These are phyloP conservation scores for Drosophila equinoxialis DNA, from an alignment of 1,140 invertebrate species.

Conservation along the genomic window DNA sequence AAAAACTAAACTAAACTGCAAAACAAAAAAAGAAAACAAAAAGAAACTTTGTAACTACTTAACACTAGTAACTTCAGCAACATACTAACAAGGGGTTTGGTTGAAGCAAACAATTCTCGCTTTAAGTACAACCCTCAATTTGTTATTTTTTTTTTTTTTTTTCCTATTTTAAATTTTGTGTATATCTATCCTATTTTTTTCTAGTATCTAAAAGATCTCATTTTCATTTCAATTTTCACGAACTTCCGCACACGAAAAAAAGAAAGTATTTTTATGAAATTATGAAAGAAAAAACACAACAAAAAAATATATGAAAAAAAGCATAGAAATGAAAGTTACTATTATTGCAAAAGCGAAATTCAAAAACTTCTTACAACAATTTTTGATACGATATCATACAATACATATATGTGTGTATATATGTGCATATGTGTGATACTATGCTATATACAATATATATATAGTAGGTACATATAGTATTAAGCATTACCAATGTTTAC, in stretches of 20 bases:
- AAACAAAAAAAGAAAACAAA: not conserved
- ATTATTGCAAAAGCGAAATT: constrained; percentile 41
- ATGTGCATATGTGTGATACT: constrained; percentile 36
- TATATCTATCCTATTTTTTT: constrained; percentile 29
- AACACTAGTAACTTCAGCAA: not conserved
- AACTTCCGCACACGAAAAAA: constrained; percentile 65
- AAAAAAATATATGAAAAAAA: constrained; percentile 33
- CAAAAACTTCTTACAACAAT: constrained; percentile 10
- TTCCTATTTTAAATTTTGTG: constrained; percentile 25
- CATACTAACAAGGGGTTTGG: not conserved
- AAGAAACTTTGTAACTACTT: not conserved
- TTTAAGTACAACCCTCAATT: not conserved
- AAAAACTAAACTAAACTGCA: not conserved
- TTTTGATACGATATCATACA: constrained; percentile 12
- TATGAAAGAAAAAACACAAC: constrained; percentile 39
- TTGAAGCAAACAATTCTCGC: not conserved
- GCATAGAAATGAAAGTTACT: constrained; percentile 51
- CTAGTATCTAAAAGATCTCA: constrained; percentile 75
- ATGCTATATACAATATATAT: constrained; percentile 38
- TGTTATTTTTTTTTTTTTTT: constrained; percentile 25
- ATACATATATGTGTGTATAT: constrained; percentile 44
- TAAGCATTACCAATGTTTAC: constrained; percentile 53
- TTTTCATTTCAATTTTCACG: constrained; percentile 71
- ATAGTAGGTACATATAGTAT: constrained; percentile 35
- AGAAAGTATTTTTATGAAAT: constrained; percentile 78